Evolutionary conservation across 2,113 vertebrate species (phyloP).

Genomic region (Cryptoleucopteryx plumbea): DNA sequence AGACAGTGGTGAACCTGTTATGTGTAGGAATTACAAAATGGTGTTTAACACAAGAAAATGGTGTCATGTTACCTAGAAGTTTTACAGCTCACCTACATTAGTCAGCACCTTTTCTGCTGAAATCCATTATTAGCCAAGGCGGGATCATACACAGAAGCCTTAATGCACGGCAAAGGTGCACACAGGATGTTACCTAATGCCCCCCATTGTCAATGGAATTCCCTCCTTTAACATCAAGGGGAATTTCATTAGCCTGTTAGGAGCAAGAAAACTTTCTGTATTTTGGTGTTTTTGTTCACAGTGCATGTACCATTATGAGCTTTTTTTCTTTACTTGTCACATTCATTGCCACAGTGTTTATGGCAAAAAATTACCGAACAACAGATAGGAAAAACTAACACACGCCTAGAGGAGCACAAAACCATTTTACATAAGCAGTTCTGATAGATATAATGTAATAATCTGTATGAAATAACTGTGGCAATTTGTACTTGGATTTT

Average conservation of each 20-base stretch:
- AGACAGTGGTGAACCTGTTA: not conserved
- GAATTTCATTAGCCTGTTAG: not conserved
- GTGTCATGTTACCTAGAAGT: not conserved
- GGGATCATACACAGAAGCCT: not conserved
- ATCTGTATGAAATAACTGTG: not conserved
- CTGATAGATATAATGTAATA: not conserved
- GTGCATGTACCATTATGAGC: not conserved
- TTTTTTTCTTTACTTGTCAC: not conserved
- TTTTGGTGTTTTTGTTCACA: not conserved
- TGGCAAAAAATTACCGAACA: not conserved
- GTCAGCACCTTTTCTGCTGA: not conserved
- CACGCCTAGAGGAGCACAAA: not conserved
- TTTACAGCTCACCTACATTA: not conserved
- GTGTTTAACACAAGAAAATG: not conserved
- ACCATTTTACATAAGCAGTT: not conserved
- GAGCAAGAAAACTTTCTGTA: not conserved
- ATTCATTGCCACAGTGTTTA: not conserved
- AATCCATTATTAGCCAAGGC: not conserved
- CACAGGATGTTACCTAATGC: not conserved
- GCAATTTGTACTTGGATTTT: not conserved
- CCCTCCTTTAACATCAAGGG: not conserved
- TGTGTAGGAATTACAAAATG: not conserved
- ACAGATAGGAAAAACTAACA: not conserved
- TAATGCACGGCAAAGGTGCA: not conserved
- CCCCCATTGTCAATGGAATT: not conserved